A percentile compares a stretch with the other conserved stretches of the same genome.
These are phyloP conservation scores for Notiomystis cincta DNA, from an alignment of 2,113 vertebrate genomes.

Conservation along the genomic window DNA sequence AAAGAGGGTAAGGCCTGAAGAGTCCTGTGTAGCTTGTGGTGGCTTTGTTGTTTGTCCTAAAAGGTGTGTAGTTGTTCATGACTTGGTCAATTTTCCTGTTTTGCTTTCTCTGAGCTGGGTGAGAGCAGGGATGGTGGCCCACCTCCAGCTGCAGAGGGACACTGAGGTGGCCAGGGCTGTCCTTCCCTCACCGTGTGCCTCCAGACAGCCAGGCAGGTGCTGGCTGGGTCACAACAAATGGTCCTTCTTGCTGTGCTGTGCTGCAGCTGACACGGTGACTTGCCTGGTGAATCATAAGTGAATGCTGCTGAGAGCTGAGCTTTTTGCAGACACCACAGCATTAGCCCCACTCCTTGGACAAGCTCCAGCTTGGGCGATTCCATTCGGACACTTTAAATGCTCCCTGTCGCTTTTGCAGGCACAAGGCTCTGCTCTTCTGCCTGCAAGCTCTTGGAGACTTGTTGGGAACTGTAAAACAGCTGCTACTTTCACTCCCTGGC, in stretches of 20 bases:
- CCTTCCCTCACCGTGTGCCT: accelerated
- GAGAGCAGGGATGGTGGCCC: accelerated
- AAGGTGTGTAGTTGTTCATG: background rate
- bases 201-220: accelerated
- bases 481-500: slow-evolving; percentile 21
- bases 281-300: background rate
- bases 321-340: background rate
- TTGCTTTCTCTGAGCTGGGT: background rate
- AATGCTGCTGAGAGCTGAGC: background rate
- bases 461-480: slow-evolving; percentile 10
- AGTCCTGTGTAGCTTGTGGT: background rate
- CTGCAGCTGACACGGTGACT: background rate
- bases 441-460: background rate
- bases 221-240: background rate
- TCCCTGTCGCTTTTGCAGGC: background rate
- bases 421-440: background rate
- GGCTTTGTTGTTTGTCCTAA: background rate
- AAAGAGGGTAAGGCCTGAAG: background rate
- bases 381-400: background rate
- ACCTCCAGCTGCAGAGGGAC: background rate
- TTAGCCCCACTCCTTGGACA: background rate
- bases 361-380: slow-evolving; percentile 18
- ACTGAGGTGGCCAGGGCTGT: background rate
- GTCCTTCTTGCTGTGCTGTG: background rate
- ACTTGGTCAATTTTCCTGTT: background rate